These are phyloP conservation scores for Apistogramma diplotaenia DNA, from an alignment of 2,113 vertebrate species.

Conservation along the genomic window DNA sequence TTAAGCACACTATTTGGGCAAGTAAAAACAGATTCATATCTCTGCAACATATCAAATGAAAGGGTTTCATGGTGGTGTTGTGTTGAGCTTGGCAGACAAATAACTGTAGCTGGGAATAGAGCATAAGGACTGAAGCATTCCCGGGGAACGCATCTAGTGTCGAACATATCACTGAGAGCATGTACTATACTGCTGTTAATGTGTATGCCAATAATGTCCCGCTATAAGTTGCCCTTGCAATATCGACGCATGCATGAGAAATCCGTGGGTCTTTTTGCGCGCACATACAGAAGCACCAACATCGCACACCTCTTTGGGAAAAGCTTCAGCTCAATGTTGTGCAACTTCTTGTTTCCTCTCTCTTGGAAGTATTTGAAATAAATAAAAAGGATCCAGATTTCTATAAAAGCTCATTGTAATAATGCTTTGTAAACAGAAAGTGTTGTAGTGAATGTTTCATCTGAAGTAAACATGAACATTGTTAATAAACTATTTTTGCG, in stretches of 20 bases:
- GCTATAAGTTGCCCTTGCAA: constrained; percentile 20
- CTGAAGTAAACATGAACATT: constrained; percentile 64
- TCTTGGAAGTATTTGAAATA: constrained; percentile 56
- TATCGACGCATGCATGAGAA: constrained; percentile 46
- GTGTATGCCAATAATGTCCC: constrained; percentile 9
- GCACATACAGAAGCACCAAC: background rate
- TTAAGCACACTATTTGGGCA: constrained; percentile 23
- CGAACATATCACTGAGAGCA: constrained; percentile 37
- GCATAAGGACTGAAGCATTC: background rate
- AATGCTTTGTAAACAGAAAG: constrained; percentile 67
- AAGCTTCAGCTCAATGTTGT: constrained; percentile 58
- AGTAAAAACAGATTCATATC: background rate
- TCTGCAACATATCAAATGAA: background rate
- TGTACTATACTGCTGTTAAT: constrained; percentile 44
- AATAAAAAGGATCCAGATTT: constrained; percentile 59
- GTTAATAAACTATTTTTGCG: constrained; percentile 78
- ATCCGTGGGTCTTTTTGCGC: constrained; percentile 14
- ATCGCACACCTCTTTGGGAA: constrained; percentile 8
- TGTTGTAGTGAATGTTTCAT: constrained; percentile 64
- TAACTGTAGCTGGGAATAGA: constrained; percentile 9
- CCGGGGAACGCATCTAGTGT: background rate
- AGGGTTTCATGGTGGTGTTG: background rate
- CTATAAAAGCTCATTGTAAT: constrained; percentile 60
- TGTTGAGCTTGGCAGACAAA: background rate
- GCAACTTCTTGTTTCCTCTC: constrained; percentile 19